These are phyloP conservation scores for Cyphomyrus discorhynchus DNA, from an alignment of 2,113 vertebrate genomes.

Conservation along the genomic window DNA sequence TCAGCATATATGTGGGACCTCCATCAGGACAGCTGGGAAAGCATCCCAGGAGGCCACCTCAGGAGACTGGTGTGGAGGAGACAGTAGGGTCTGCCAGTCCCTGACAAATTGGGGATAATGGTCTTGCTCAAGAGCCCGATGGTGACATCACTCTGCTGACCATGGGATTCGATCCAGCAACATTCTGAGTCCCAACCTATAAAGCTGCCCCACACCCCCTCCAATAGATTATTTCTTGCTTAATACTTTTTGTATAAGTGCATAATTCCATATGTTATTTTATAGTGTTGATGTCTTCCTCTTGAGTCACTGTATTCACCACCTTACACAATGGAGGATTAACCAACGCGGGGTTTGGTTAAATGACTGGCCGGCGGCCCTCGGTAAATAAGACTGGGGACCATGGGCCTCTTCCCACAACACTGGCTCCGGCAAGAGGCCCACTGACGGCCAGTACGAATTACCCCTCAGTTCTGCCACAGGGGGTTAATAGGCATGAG, in stretches of 20 bases:
- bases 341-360: not conserved
- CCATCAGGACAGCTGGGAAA: not conserved
- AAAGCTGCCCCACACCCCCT: not conserved
- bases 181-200: not conserved
- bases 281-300: not conserved
- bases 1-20: not conserved
- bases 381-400: too few relatives aligned
- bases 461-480: not conserved
- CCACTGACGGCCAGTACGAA: not conserved
- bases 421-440: not conserved
- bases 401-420: not conserved
- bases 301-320: slow-evolving; percentile 10
- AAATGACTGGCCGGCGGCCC: not conserved
- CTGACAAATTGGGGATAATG: not conserved
- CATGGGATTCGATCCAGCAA: not conserved
- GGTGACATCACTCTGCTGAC: not conserved
- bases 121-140: not conserved
- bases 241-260: not conserved
- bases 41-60: not conserved
- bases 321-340: slow-evolving; percentile 22
- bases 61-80: not conserved
- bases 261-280: not conserved
- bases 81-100: not conserved
- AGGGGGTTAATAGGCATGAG: not conserved
- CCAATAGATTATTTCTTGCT: not conserved